Conservation (phyloP, 2,797 vertebrate species). For the Eospalax fontanierii region DNA sequence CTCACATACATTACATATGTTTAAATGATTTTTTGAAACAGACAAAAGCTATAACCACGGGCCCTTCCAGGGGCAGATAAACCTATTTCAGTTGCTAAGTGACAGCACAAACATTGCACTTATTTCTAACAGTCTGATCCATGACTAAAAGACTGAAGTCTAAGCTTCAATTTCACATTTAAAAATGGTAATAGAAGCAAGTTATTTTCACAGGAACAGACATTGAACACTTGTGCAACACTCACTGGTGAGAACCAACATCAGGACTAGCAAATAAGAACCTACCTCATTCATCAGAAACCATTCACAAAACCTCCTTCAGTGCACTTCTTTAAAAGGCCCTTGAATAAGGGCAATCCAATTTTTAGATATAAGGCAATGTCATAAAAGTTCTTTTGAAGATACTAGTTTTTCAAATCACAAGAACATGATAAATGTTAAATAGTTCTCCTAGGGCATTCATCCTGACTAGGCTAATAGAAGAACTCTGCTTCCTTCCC, state of each 20-base stretch:
- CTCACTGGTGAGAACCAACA: slow-evolving; percentile 34
- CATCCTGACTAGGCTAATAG: background rate
- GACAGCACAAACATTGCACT: slow-evolving; percentile 52
- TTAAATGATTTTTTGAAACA: slow-evolving; percentile 66
- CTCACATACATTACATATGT: slow-evolving; percentile 41
- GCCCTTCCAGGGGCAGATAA: slow-evolving; percentile 25
- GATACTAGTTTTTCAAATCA: slow-evolving; percentile 36
- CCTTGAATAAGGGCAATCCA: slow-evolving; percentile 2
- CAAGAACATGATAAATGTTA: slow-evolving; percentile 45
- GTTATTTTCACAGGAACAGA: slow-evolving; percentile 53
- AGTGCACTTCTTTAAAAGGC: background rate
- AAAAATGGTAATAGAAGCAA: slow-evolving; percentile 65
- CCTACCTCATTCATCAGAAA: slow-evolving; percentile 49
- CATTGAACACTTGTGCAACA: too few species aligned
- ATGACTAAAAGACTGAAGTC: slow-evolving; percentile 17
- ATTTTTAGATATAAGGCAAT: slow-evolving; percentile 54
- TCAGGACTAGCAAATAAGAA: slow-evolving; percentile 63
- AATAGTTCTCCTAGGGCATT: slow-evolving; percentile 17
- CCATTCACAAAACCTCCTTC: slow-evolving; percentile 52
- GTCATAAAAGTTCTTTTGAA: slow-evolving; percentile 51
- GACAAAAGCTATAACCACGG: background rate
- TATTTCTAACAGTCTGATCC: slow-evolving; percentile 69
- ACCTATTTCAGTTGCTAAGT: slow-evolving; percentile 42
- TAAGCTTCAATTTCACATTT: slow-evolving; percentile 54
- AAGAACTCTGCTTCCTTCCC: background rate